phyloP scores from a whole-genome alignment of 2,888 invertebrate species.

The Syrphus vitripennis region DNA sequence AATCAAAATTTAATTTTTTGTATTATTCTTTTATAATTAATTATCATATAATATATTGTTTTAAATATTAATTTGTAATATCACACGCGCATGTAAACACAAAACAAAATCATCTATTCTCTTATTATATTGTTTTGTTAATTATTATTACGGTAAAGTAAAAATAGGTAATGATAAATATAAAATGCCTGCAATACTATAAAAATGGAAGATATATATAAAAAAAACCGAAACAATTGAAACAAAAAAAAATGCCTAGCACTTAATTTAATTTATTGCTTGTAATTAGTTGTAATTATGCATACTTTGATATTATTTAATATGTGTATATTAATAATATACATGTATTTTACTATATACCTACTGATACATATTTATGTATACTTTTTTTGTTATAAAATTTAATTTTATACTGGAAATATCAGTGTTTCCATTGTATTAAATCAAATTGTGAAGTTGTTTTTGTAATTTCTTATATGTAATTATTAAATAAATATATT shows the following conservation, averaged over 20 bases:
- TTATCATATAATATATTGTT: conserved; percentile 20
- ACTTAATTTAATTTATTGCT: conserved; percentile 68
- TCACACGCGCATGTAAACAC: conserved; percentile 26
- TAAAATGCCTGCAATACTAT: conserved; percentile 32
- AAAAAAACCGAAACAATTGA: not conserved
- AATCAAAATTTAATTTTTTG: conserved; percentile 38
- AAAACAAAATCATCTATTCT: not conserved
- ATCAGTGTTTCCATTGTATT: conserved; percentile 58
- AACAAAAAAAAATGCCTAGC: conserved; percentile 43
- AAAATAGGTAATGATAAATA: not conserved
- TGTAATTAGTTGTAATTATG: conserved; percentile 57
- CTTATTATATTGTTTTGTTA: not conserved
- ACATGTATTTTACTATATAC: conserved; percentile 25
- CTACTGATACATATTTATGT: conserved; percentile 14
- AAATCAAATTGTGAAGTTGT: conserved; percentile 21
- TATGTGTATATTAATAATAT: conserved; percentile 34
- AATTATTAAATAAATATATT: conserved; percentile 39
- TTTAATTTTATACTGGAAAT: conserved; percentile 35
- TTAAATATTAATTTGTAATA: conserved; percentile 19
- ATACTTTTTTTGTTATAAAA: conserved; percentile 33
- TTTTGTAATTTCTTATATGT: conserved; percentile 40
- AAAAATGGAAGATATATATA: not conserved
- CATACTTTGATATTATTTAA: conserved; percentile 70
- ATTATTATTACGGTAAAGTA: not conserved
- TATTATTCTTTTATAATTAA: conserved; percentile 10